These are phyloP conservation scores for Heliconius melpomene DNA, from an alignment of 1,140 invertebrate species.

Conservation along the genomic window DNA sequence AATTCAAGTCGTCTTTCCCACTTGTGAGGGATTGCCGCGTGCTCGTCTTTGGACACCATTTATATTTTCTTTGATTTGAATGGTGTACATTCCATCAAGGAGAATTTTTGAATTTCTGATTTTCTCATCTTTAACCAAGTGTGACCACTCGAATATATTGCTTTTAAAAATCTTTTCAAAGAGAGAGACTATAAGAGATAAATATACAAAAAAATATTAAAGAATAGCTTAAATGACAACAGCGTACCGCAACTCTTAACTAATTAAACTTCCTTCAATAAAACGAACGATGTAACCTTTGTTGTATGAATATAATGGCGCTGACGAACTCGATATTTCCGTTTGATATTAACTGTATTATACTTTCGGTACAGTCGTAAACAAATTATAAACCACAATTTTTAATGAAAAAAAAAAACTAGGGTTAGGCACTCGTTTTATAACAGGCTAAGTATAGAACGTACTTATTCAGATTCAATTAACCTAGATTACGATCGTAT, in stretches of 20 bases:
- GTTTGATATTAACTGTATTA: constrained; percentile 72
- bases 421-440: constrained; percentile 38
- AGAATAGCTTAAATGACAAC: neutral
- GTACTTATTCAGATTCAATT: constrained; percentile 54
- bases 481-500: constrained; percentile 53
- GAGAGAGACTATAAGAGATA: neutral
- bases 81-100: constrained; percentile 52
- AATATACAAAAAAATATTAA: neutral
- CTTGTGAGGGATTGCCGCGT: constrained; percentile 79
- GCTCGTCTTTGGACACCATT: constrained; percentile 79
- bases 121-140: constrained; percentile 17
- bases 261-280: constrained; percentile 59
- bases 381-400: constrained; percentile 43
- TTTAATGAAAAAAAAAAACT: constrained; percentile 47
- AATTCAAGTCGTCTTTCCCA: constrained; percentile 79
- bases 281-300: constrained; percentile 69
- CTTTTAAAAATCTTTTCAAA: neutral
- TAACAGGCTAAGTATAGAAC: constrained; percentile 48
- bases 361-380: constrained; percentile 59
- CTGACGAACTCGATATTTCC: constrained; percentile 72
- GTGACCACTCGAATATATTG: neutral
- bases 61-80: constrained; percentile 77
- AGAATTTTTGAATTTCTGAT: constrained; percentile 41
- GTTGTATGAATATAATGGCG: constrained; percentile 74
- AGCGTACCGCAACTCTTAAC: constrained; percentile 22